Evolutionary conservation across 1,140 invertebrate species (phyloP), one percentile per base, ranked within the genome.

Genomic region (Heliconius hewitsoni): DNA sequence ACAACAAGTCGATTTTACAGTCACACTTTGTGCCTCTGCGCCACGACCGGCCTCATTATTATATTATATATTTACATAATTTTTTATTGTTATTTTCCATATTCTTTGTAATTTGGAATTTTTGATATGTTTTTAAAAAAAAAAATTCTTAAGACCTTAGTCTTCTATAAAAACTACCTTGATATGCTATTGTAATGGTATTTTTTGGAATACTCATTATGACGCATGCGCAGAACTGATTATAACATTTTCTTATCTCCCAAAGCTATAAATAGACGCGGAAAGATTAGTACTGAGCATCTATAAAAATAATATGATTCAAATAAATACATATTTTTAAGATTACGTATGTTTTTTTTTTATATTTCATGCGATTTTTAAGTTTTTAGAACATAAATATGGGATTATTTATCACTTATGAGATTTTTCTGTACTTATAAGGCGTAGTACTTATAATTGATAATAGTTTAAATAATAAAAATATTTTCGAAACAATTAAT

Each of bases 221-320:
- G 23, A 66, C 23, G 27, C 60, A 60, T 23, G 55, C n/a, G 55
- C 55, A 27, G 27, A 30, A 66, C 60, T 30, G 60, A 66, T 66
- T 66, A 66, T 16, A 30, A 0, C 23, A 66, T 66, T 60, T 66
- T 74, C 73, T 78, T 78, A 78, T 78, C 77, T 39, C 52, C 23
- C 42, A 46, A 55, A 78, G 52, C 77, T 78, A 78, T 73, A 78
- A 78, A 78, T 78, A 73, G 55, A 78, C 52, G 71, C 77, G 77
- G 77, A 78, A 78, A 78, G 42, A 78, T 78, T 73, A 78, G 71
- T 66, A 30, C 60, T 9, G 42, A 19, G 39, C 3, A n/a, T 23
- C 71, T 23, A 72, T 72, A 72, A 42, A 72, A 39, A 72, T 42
- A 39, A 39, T 19, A 23, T 19, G 34, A 42, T n/a, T 37, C 39